Evolutionary conservation across 2,888 invertebrate genomes (phyloP).

Genomic region (Chalcis sispes): DNA sequence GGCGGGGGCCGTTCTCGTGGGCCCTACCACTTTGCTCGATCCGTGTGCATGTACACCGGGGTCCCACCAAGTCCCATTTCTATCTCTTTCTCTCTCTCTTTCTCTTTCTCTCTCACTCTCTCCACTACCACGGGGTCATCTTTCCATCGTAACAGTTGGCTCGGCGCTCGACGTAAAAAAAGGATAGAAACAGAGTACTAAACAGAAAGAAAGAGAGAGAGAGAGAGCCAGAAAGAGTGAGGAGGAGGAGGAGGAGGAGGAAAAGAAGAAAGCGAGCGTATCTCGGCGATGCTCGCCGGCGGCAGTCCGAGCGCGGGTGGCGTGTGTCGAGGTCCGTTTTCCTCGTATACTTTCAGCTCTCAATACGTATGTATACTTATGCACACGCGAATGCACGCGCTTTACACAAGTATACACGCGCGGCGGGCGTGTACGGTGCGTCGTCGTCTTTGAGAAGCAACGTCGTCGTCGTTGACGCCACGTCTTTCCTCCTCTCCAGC

Average conservation of each 20-base stretch:
- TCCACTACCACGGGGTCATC: conserved; percentile 30
- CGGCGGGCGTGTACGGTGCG: too few relatives aligned
- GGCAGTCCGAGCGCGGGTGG: conserved; percentile 40
- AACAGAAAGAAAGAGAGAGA: background rate
- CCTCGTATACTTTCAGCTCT: too few relatives aligned
- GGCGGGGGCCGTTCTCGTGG: background rate
- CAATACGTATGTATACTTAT: background rate
- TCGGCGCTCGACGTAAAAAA: background rate
- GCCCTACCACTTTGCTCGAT: too few relatives aligned
- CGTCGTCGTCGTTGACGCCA: conserved; percentile 59
- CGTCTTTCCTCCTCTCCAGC: conserved; percentile 58
- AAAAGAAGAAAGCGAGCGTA: background rate
- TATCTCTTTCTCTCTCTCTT: background rate
- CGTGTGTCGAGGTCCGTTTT: too few relatives aligned
- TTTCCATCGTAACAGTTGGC: conserved; percentile 16
- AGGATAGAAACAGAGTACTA: too few relatives aligned
- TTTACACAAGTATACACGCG: too few relatives aligned
- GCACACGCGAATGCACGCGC: too few relatives aligned
- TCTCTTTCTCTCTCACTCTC: conserved; percentile 30
- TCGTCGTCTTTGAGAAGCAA: conserved; percentile 45
- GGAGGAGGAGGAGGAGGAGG: too few relatives aligned
- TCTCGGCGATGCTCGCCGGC: too few relatives aligned
- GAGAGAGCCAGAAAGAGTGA: too few relatives aligned
- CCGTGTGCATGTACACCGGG: background rate
- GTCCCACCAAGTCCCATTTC: conserved; percentile 22